A percentile compares a stretch with the other conserved stretches of the same genome.
Evolutionary conservation across 2,888 invertebrate genomes (phyloP).

Genomic region (Anagyrus pseudococci): DNA sequence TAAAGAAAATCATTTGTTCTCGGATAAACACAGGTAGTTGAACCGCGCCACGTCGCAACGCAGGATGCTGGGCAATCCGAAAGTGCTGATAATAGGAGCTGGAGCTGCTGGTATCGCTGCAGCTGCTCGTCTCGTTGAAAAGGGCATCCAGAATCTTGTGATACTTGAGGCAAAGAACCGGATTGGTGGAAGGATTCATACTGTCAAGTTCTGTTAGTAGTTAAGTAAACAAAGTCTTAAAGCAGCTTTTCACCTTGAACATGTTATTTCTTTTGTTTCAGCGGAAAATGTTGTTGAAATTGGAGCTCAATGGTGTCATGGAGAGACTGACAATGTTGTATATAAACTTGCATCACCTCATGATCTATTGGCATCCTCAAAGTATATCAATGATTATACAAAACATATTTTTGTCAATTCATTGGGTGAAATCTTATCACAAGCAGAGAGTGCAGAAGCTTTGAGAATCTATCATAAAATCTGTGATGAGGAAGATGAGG

Average conservation of each 20-base stretch:
- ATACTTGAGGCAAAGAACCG: slow-evolving; percentile 64
- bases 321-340: slow-evolving; percentile 70
- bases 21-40: too few species aligned
- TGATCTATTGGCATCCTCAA: slow-evolving; percentile 58
- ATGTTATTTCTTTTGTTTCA: slow-evolving; percentile 32
- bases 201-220: slow-evolving; percentile 60
- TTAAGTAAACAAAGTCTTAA: slow-evolving; percentile 30
- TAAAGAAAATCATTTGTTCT: too few species aligned
- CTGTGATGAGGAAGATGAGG: slow-evolving; percentile 52
- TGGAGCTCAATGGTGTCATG: slow-evolving; percentile 84
- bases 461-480: slow-evolving; percentile 58
- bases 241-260: too few species aligned
- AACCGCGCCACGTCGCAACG: not conserved
- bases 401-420: slow-evolving; percentile 50
- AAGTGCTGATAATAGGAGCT: slow-evolving; percentile 67
- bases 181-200: slow-evolving; percentile 64
- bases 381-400: slow-evolving; percentile 40
- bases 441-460: slow-evolving; percentile 52
- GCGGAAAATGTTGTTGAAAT: slow-evolving; percentile 70
- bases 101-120: slow-evolving; percentile 68
- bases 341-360: slow-evolving; percentile 64
- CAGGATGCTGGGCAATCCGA: slow-evolving; percentile 45
- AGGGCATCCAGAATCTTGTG: slow-evolving; percentile 61
- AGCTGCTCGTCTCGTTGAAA: slow-evolving; percentile 62
- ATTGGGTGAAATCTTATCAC: slow-evolving; percentile 56